Evolutionary conservation across 1,140 invertebrate genomes (phyloP), one percentile per base, ranked within the genome.

Genomic region (Sycobia sp.): DNA sequence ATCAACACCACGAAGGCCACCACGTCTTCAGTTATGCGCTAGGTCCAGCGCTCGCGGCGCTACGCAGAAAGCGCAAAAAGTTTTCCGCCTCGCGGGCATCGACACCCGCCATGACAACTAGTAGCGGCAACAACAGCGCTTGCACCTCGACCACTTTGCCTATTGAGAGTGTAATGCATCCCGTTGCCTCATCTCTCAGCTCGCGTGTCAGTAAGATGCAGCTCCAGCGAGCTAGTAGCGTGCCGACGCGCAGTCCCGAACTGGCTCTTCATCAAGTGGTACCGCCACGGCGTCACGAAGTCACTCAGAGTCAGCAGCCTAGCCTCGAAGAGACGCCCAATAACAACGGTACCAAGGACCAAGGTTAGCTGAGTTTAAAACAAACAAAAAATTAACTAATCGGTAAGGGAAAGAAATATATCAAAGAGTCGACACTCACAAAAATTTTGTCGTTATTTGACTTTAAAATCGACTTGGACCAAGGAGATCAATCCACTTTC

Each of bases 31-130:
- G 69, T 7, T 73, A 75, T 16, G 73, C 68, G 1, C 34, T 77
- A 9, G 72, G 71, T 5, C 75, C 77, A 7, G 89, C 89, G 14
- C 75, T 91, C 51, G 88, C 89, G 0, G 85, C 89, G 2, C 80
- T 91, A 16, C 88, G 88, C 67, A 87, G 87, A 67, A 92, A 91
- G 76, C 85, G 90, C 39, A 91, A 91, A 76, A 91, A 90, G 70
- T 92, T 91, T 76, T 90, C 89, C 0, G 86, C 89, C 32, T 91
- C 89, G 20, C 84, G 90, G 59, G 87, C 89, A 55, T 86, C 87
- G 29, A 87, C 85, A 36, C 86, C 87, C 3, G 83, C 80, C 29
- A 82, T 84, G 41, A 76, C 80, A 13, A 76, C 78, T 54, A 77
- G 75, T 58, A 75, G 74, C 51, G 77, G 80, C 66, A 70, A 76